phyloP scores from a whole-genome alignment of 2,888 invertebrate species.

The Trachelus troglodyta region DNA sequence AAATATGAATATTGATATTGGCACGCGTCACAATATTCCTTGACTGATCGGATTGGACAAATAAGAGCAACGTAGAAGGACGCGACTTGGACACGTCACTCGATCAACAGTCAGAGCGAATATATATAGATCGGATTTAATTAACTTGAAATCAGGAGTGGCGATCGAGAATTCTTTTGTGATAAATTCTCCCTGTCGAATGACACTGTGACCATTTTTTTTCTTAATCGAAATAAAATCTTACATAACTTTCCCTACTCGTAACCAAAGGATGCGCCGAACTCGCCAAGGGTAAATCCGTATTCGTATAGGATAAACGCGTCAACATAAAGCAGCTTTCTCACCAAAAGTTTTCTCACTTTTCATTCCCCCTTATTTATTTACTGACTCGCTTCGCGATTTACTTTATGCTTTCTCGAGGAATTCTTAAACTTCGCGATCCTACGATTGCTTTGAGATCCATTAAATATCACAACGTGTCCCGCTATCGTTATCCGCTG shows the following conservation, averaged over 20 bases:
- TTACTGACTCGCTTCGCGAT: background rate
- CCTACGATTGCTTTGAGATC: constrained; percentile 55
- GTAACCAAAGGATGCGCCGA: background rate
- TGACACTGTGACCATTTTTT: background rate
- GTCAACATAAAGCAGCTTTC: background rate
- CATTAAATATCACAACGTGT: constrained; percentile 54
- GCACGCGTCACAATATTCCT: background rate
- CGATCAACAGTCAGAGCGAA: too few species aligned
- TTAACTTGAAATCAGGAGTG: background rate
- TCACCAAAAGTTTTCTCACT: background rate
- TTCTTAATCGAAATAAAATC: background rate
- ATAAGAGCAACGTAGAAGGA: background rate
- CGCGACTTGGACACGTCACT: background rate
- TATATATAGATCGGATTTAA: background rate
- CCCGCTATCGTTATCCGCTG: constrained; percentile 23
- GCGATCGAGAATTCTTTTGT: background rate
- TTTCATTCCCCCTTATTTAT: background rate
- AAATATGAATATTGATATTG: background rate
- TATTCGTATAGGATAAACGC: background rate
- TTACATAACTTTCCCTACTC: background rate
- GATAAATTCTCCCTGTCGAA: too few species aligned
- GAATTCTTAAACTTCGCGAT: constrained; percentile 25
- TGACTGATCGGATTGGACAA: background rate
- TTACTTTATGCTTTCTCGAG: background rate
- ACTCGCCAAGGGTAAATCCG: background rate